Percentiles rank a stretch among this genome's conserved stretches.
Conservation (phyloP, 2,888 invertebrate species). For the Amblyjoppa fuscipennis region DNA sequence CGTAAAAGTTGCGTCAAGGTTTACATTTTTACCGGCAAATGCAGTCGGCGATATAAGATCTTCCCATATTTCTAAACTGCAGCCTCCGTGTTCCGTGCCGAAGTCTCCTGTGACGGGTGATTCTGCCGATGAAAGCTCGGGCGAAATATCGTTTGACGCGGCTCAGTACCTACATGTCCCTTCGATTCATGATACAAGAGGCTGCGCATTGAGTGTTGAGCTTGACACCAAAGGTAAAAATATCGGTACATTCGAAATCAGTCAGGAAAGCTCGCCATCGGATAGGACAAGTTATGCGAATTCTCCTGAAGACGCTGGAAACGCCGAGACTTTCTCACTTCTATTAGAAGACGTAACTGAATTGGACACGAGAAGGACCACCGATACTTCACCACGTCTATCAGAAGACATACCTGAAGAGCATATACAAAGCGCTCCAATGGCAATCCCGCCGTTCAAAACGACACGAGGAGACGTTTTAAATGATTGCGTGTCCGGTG, state of each 20-base stretch:
- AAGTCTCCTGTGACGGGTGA: neutral
- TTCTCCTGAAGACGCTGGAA: neutral
- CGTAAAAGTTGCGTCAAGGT: neutral
- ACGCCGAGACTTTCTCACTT: neutral
- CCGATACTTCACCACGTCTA: neutral
- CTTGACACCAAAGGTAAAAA: neutral
- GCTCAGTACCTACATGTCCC: neutral
- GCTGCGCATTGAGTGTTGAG: neutral
- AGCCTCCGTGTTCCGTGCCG: slow-evolving; percentile 7
- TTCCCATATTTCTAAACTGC: slow-evolving; percentile 3
- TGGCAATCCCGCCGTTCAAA: too few relatives aligned
- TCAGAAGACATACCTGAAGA: neutral
- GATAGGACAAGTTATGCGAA: neutral
- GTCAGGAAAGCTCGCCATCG: neutral
- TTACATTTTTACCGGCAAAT: neutral
- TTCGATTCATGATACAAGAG: neutral
- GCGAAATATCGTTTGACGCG: neutral
- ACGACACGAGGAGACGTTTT: too few relatives aligned
- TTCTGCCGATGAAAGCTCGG: neutral
- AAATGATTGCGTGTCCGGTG: neutral
- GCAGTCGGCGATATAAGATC: neutral
- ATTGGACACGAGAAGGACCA: neutral
- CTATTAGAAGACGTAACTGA: neutral
- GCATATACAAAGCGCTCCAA: neutral
- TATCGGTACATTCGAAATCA: neutral